Evolutionary conservation across 2,797 vertebrate genomes (phyloP), one percentile per base, ranked within the genome.

Genomic region (Peromyscus eremicus): DNA sequence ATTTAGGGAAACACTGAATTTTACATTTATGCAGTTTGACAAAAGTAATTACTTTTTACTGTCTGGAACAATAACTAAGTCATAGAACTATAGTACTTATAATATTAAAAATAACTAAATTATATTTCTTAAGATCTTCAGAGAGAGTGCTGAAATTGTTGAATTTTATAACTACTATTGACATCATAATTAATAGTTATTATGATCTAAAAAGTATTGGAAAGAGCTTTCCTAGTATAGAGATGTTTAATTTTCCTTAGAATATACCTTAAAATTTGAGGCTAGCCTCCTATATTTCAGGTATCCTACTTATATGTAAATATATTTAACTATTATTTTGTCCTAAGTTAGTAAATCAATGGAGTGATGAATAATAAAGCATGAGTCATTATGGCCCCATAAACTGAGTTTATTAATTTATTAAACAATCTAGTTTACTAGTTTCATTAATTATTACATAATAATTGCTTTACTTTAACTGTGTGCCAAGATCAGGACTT

Each of bases 141-240:
- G 17, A 80, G 10, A 70, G 17, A 27, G 23, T 93, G 13, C 6
- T 75, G 34, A 37, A 94, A 73, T 34, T 64, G 1, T 80, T 87
- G 2, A 80, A 79, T 90, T 94, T 92, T 80, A 75, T 80, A 60
- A 83, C 3, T 89, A 91, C 12, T 76, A 43, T 21, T 73, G 84
- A 91, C 70, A 32, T 84, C 70, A 75, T 90, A 43, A 93, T 80
- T 94, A 96, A 80, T 64, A 70, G 68, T 34, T 60, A 89, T n/a
- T 93, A 46, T 57, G 55, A 49, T 40, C 0, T 52, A 70, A 27
- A 88, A 94, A 91, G 70, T 94, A 40, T 64, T 3, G 0, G 16
- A 73, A 37, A 55, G 2, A 87, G 14, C 0, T 55, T 71, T 70
- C 68, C 0, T 80, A 76, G 3, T 4, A 21, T 32, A 62, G 16